phyloP scores from a whole-genome alignment of 2,888 invertebrate species.

The Enchytraeus crypticus region DNA sequence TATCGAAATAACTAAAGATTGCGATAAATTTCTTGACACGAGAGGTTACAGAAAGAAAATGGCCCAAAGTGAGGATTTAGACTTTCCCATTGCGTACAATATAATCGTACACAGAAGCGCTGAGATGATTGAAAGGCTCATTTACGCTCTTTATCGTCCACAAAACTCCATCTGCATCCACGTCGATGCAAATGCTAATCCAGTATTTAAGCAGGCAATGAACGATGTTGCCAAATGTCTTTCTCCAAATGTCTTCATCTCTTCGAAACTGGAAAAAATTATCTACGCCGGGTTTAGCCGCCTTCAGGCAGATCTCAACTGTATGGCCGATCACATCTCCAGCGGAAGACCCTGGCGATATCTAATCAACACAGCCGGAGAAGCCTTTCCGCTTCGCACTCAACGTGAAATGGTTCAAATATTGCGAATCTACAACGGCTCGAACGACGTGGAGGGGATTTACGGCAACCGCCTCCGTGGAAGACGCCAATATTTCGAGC shows the following conservation, averaged over 20 bases:
- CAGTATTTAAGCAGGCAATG: not conserved
- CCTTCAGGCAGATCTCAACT: constrained; percentile 41
- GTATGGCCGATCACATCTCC: constrained; percentile 39
- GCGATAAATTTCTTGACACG: not conserved
- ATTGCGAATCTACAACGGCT: constrained; percentile 43
- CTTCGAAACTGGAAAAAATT: constrained; percentile 38
- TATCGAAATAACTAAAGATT: not conserved
- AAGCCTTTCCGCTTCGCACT: constrained; percentile 43
- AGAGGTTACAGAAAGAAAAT: not conserved
- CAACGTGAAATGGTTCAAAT: constrained; percentile 44
- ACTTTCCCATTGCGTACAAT: constrained; percentile 3
- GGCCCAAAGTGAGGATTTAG: not conserved
- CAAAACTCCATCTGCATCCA: constrained; percentile 42
- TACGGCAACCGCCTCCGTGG: constrained; percentile 28
- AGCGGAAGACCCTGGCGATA: constrained; percentile 37
- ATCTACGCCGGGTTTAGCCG: constrained; percentile 42
- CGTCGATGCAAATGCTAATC: constrained; percentile 29
- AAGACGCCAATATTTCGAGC: constrained; percentile 17
- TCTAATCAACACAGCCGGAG: constrained; percentile 44
- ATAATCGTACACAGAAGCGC: not conserved
- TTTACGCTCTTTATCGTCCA: constrained; percentile 34
- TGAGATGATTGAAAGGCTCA: not conserved
- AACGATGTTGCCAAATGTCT: constrained; percentile 4
- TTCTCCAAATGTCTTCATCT: constrained; percentile 34
- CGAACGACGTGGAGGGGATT: constrained; percentile 45